phyloP scores from a whole-genome alignment of 2,888 invertebrate species.

The Diplolepis rosae region DNA sequence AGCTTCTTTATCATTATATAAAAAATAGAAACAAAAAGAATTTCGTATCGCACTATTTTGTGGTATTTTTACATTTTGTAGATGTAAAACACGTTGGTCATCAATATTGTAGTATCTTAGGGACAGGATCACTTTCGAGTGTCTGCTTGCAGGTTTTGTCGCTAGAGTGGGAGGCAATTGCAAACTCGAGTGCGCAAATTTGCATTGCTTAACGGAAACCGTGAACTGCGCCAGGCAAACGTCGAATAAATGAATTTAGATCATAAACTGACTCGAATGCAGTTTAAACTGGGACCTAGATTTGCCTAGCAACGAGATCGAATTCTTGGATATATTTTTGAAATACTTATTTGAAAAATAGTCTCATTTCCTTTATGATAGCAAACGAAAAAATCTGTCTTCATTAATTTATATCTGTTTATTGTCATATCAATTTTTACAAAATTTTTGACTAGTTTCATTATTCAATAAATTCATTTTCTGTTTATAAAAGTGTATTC shows the following conservation, averaged over 20 bases:
- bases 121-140: conserved; percentile 7
- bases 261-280: conserved; percentile 24
- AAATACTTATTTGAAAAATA: too few relatives aligned
- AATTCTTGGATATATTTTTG: neutral
- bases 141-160: conserved; percentile 14
- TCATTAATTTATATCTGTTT: too few relatives aligned
- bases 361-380: too few relatives aligned
- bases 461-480: too few relatives aligned
- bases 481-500: too few relatives aligned
- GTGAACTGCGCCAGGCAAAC: conserved; percentile 20
- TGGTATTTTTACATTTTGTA: conserved; percentile 10
- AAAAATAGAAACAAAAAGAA: neutral
- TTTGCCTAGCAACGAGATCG: conserved; percentile 20
- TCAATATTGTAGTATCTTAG: conserved; percentile 7
- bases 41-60: neutral
- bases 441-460: too few relatives aligned
- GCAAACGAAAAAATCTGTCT: too few relatives aligned
- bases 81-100: neutral
- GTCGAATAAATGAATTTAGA: conserved; percentile 32
- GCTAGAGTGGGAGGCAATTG: conserved; percentile 27
- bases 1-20: too few relatives aligned
- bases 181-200: conserved; percentile 8
- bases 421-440: too few relatives aligned
- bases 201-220: conserved; percentile 29
- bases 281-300: conserved; percentile 23